Evolutionary conservation across 1,140 invertebrate species (phyloP).

Genomic region (Drosophila littoralis): DNA sequence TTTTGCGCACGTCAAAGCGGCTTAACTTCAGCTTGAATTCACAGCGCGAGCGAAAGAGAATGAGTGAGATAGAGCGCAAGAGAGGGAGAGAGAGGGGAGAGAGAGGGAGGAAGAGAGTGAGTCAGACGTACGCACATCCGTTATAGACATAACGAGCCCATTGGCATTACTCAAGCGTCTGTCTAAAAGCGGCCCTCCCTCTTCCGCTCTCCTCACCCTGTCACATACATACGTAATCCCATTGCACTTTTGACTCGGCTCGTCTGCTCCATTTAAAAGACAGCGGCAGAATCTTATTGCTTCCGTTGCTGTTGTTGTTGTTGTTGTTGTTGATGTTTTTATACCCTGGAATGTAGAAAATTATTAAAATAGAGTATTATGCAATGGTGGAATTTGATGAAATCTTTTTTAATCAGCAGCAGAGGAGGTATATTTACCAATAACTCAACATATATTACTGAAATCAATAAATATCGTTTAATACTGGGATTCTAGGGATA

Average conservation of each 20-base stretch:
- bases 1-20: conserved; percentile 44
- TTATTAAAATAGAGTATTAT: too few relatives aligned
- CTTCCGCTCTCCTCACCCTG: not conserved
- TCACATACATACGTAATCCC: conserved; percentile 51
- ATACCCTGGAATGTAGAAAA: not conserved
- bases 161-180: conserved; percentile 32
- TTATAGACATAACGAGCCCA: conserved; percentile 53
- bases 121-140: conserved; percentile 43
- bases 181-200: conserved; percentile 1
- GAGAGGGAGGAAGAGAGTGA: not conserved
- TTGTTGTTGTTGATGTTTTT: conserved; percentile 5
- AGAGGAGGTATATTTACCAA: too few relatives aligned
- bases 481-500: too few relatives aligned
- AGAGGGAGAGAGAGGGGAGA: not conserved
- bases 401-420: too few relatives aligned
- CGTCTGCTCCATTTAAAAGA: conserved; percentile 54
- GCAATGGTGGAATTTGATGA: too few relatives aligned
- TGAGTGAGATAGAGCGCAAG: not conserved
- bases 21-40: conserved; percentile 30
- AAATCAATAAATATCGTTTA: too few relatives aligned
- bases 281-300: conserved; percentile 32
- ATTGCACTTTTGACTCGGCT: conserved; percentile 64
- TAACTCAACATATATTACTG: too few relatives aligned
- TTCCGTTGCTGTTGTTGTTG: conserved; percentile 50
- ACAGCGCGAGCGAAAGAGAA: not conserved